phyloP scores from a whole-genome alignment of 2,797 vertebrate genomes.

The Lepilemur ruficaudatus region DNA sequence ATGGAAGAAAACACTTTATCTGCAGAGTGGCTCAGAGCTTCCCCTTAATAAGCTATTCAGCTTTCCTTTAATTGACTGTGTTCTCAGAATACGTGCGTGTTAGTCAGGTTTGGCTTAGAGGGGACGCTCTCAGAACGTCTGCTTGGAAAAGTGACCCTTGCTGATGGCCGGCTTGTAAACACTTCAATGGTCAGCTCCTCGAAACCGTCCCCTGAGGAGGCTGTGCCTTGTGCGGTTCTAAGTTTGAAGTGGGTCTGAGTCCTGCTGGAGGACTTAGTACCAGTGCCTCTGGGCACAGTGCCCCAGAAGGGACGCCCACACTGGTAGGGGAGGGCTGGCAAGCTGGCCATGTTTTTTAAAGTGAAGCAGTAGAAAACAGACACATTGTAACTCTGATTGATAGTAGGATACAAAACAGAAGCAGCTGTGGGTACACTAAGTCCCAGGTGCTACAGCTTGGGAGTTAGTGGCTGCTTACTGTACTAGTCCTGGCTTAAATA shows the following conservation, averaged over 20 bases:
- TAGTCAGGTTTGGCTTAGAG: background rate
- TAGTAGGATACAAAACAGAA: background rate
- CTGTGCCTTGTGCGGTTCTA: fast-evolving
- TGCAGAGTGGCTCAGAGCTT: background rate
- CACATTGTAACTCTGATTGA: too few species aligned
- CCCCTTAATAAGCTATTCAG: background rate
- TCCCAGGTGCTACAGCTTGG: background rate
- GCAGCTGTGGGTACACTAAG: background rate
- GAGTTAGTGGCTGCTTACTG: background rate
- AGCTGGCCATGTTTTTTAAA: background rate
- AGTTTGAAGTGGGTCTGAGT: fast-evolving
- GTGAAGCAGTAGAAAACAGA: background rate
- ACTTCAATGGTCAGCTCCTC: background rate
- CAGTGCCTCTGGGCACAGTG: fast-evolving
- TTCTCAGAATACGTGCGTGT: background rate
- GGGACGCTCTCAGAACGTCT: too few species aligned
- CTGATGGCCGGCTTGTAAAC: background rate
- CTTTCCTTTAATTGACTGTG: background rate
- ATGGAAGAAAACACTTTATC: background rate
- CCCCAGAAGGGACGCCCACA: background rate
- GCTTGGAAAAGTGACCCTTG: background rate
- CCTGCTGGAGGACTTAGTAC: background rate
- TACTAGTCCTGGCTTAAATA: background rate
- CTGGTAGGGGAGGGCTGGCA: too few species aligned
- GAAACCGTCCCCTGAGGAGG: background rate